Percentiles rank a stretch among this genome's conserved stretches.
Conservation (phyloP, 2,888 invertebrate species). For the Cephonodes hylas region DNA sequence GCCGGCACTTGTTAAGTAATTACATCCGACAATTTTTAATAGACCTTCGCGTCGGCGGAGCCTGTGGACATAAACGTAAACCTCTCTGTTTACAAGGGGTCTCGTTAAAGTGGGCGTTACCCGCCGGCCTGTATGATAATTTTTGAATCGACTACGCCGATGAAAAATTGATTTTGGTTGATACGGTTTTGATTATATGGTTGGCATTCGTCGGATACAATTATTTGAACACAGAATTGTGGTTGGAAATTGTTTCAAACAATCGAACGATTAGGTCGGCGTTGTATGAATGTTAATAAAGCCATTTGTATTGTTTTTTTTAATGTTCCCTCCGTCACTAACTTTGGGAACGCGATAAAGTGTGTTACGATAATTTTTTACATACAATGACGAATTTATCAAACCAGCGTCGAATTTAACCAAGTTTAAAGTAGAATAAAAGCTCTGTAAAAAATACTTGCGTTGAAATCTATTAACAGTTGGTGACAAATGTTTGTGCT, state of each 20-base stretch:
- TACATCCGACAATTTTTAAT: constrained; percentile 39
- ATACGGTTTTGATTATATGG: constrained; percentile 77
- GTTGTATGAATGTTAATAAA: constrained; percentile 29
- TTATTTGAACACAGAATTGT: constrained; percentile 58
- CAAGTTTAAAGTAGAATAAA: no score
- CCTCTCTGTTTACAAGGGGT: constrained; percentile 1
- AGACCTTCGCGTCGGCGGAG: constrained; percentile 23
- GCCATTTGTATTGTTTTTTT: constrained; percentile 18
- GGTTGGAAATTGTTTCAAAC: constrained; percentile 43
- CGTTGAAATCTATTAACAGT: no score
- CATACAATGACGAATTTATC: not conserved
- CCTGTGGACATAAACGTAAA: not conserved
- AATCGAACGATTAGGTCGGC: constrained; percentile 32
- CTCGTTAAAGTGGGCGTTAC: constrained; percentile 15
- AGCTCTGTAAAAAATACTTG: no score
- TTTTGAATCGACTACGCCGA: constrained; percentile 67
- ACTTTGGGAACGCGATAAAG: not conserved
- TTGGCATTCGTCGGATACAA: constrained; percentile 69
- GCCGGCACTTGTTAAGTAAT: constrained; percentile 65
- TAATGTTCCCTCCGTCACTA: not conserved
- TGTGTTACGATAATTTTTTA: not conserved
- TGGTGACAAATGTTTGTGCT: no score
- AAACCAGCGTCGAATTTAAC: no score
- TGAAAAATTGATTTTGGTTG: constrained; percentile 78
- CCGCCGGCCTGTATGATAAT: constrained; percentile 65